These are phyloP conservation scores for Nothobranchius kuhntae DNA, from an alignment of 2,113 vertebrate genomes.

Conservation along the genomic window DNA sequence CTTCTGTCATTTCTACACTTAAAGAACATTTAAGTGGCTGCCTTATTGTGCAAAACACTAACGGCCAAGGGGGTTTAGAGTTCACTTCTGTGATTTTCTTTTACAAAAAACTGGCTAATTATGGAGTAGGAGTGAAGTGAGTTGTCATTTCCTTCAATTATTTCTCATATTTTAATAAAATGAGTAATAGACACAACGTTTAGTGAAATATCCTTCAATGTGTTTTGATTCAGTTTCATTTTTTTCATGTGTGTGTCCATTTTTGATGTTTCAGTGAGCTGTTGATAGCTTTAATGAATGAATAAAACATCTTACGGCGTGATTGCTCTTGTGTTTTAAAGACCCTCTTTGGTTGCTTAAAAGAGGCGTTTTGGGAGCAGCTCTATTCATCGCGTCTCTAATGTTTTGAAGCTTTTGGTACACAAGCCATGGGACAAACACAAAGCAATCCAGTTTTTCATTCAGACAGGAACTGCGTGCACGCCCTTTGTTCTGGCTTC, in stretches of 20 bases:
- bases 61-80: background rate
- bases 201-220: slow-evolving; percentile 1
- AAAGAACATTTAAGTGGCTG: no score
- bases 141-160: no score
- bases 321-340: slow-evolving; percentile 33
- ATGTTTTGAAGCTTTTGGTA: slow-evolving; percentile 73
- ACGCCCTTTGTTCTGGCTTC: slow-evolving; percentile 60
- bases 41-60: no score
- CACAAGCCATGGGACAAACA: slow-evolving; percentile 69
- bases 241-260: slow-evolving; percentile 21
- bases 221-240: slow-evolving; percentile 36
- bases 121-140: no score
- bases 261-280: slow-evolving; percentile 38
- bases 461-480: slow-evolving; percentile 60
- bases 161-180: no score
- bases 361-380: slow-evolving; percentile 55
- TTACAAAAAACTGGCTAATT: no score
- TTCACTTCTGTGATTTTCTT: no score
- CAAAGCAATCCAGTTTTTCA: slow-evolving; percentile 70
- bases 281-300: slow-evolving; percentile 49
- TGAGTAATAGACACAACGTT: slow-evolving; percentile 1
- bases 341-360: slow-evolving; percentile 41
- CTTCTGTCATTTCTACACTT: background rate
- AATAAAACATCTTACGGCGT: slow-evolving; percentile 65
- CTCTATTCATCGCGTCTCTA: slow-evolving; percentile 66